These are phyloP conservation scores for Argopecten irradians DNA, from an alignment of 1,140 invertebrate genomes.

Conservation along the genomic window DNA sequence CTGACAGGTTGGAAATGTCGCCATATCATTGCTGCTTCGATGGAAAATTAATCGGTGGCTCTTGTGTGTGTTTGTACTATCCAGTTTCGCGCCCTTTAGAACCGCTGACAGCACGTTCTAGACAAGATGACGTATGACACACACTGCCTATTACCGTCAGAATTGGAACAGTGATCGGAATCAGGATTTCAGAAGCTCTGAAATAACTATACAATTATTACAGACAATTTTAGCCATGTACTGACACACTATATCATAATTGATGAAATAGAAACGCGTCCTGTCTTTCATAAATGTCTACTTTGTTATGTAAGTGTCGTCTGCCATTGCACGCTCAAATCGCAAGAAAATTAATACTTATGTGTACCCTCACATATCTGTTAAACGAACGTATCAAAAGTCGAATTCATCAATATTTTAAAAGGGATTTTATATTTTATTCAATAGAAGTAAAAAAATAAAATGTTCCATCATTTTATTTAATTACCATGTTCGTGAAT, in stretches of 20 bases:
- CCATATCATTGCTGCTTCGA: background rate
- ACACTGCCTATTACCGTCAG: background rate
- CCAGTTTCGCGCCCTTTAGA: background rate
- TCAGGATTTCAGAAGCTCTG: background rate
- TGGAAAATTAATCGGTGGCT: background rate
- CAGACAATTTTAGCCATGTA: background rate
- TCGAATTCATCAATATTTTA: background rate
- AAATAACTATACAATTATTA: background rate
- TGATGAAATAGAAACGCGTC: background rate
- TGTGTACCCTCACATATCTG: background rate
- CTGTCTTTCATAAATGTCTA: background rate
- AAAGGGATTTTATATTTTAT: background rate
- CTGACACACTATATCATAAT: background rate
- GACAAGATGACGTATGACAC: background rate
- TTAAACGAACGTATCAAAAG: background rate
- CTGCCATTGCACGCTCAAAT: background rate
- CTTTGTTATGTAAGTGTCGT: background rate
- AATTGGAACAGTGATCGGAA: background rate
- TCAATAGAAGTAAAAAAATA: background rate
- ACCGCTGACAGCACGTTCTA: background rate
- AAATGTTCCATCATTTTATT: background rate
- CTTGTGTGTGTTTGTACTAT: background rate
- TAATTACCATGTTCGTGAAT: background rate
- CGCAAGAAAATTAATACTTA: background rate
- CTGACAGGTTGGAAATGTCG: background rate